Percentiles rank a stretch among this genome's conserved stretches.
Conservation (phyloP, 2,797 vertebrate genomes). For the Triplophysa bombifrons region DNA sequence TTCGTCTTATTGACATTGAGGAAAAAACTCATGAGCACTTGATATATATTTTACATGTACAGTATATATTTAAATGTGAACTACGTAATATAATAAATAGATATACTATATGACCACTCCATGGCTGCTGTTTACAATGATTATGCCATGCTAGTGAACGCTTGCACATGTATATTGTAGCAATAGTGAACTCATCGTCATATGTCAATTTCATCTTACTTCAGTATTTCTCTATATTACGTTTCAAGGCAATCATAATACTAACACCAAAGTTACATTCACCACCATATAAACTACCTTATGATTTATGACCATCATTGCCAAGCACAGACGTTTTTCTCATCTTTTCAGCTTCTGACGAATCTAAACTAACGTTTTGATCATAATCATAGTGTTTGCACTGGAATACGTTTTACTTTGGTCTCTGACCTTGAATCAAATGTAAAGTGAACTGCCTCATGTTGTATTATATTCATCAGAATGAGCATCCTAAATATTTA, state of each 20-base stretch:
- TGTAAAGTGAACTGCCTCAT: constrained; percentile 23
- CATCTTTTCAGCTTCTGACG: not conserved
- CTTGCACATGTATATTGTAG: constrained; percentile 75
- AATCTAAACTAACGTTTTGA: not conserved
- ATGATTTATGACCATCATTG: not conserved
- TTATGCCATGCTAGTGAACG: constrained; percentile 71
- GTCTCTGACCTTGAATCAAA: not conserved
- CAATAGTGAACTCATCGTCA: constrained; percentile 70
- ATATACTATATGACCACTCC: constrained; percentile 58
- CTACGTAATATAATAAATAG: constrained; percentile 68
- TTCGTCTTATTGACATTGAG: constrained; percentile 7
- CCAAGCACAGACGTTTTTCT: not conserved
- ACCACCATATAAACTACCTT: not conserved
- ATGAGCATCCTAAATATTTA: constrained; percentile 45
- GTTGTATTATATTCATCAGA: constrained; percentile 56
- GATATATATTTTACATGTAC: constrained; percentile 31
- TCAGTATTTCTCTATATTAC: constrained; percentile 16
- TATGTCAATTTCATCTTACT: constrained; percentile 4
- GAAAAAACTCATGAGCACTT: not conserved
- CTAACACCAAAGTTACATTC: constrained; percentile 46
- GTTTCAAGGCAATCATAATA: constrained; percentile 25
- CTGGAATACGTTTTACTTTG: not conserved
- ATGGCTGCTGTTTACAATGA: constrained; percentile 70
- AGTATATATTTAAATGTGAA: constrained; percentile 73
- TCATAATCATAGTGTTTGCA: constrained; percentile 7